Evolutionary conservation across 2,113 vertebrate species (phyloP).

Genomic region (Ammodytes dubius): DNA sequence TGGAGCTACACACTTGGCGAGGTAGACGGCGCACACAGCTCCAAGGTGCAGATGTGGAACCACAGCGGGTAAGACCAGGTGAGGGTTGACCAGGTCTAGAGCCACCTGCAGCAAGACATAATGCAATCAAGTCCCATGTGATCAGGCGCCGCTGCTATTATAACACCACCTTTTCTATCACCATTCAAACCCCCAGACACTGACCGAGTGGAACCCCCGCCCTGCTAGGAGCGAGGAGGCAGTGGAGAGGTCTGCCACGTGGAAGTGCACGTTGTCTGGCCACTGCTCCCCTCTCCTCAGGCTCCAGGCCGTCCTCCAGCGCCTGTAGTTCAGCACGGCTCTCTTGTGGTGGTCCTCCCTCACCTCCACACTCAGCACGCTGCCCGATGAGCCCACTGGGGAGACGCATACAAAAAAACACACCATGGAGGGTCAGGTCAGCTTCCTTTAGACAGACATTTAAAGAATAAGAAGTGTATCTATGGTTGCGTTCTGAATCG

Average conservation of each 20-base stretch:
- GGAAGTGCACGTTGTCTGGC: conserved; percentile 92
- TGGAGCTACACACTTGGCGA: conserved; percentile 89
- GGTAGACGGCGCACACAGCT: conserved; percentile 90
- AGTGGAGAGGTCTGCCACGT: conserved; percentile 84
- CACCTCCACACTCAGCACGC: conserved; percentile 90
- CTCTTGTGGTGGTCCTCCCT: conserved; percentile 88
- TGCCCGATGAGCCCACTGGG: conserved; percentile 89
- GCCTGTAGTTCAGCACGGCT: conserved; percentile 88
- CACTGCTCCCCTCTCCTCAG: conserved; percentile 85
- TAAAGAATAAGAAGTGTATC: neutral
- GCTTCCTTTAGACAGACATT: neutral
- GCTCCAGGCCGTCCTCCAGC: conserved; percentile 89
- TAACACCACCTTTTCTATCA: no score
- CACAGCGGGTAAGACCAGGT: conserved; percentile 86
- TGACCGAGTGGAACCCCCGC: conserved; percentile 87
- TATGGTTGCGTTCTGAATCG: no score
- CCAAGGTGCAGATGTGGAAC: conserved; percentile 87
- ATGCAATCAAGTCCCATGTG: neutral
- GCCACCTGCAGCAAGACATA: conserved; percentile 81
- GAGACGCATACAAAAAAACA: conserved; percentile 19
- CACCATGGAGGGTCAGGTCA: rapidly evolving
- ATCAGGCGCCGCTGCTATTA: neutral
- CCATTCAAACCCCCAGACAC: conserved; percentile 10
- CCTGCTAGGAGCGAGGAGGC: conserved; percentile 84
- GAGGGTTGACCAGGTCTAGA: conserved; percentile 91